A percentile compares a stretch with the other conserved stretches of the same genome.
Evolutionary conservation across 2,113 vertebrate genomes (phyloP).

Genomic region (Mixornis gularis): DNA sequence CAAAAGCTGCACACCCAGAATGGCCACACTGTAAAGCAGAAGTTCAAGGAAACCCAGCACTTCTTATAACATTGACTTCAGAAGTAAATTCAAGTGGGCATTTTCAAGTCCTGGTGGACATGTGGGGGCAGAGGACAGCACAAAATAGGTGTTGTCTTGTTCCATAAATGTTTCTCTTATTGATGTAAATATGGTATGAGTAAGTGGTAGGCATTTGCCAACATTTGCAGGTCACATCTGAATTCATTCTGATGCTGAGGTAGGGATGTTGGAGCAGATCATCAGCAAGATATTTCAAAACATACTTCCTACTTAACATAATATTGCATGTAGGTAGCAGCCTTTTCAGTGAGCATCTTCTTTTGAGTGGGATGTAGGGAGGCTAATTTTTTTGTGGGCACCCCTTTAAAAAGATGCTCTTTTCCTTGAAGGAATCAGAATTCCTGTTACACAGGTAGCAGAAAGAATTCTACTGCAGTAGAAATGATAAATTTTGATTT

Average conservation of each 20-base stretch:
- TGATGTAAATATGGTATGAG: background rate
- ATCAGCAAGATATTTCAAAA: background rate
- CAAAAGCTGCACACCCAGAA: background rate
- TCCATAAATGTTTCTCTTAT: background rate
- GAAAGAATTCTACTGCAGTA: background rate
- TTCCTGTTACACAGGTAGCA: background rate
- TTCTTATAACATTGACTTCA: background rate
- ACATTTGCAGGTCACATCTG: background rate
- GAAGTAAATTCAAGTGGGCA: background rate
- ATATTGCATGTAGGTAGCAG: background rate
- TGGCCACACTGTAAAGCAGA: background rate
- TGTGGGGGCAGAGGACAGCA: accelerated
- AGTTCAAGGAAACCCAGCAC: background rate
- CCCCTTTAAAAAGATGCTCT: background rate
- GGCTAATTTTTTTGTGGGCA: background rate
- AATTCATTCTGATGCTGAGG: background rate
- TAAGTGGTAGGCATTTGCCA: background rate
- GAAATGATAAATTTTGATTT: background rate
- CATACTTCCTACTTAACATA: accelerated
- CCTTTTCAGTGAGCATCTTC: background rate
- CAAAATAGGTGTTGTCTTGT: background rate
- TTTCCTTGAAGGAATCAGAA: background rate
- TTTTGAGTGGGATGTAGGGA: background rate
- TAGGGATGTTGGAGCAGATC: background rate
- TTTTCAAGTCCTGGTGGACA: background rate